Evolutionary conservation across 2,113 vertebrate genomes (phyloP).

Genomic region (Hydrochoerus hydrochaeris): DNA sequence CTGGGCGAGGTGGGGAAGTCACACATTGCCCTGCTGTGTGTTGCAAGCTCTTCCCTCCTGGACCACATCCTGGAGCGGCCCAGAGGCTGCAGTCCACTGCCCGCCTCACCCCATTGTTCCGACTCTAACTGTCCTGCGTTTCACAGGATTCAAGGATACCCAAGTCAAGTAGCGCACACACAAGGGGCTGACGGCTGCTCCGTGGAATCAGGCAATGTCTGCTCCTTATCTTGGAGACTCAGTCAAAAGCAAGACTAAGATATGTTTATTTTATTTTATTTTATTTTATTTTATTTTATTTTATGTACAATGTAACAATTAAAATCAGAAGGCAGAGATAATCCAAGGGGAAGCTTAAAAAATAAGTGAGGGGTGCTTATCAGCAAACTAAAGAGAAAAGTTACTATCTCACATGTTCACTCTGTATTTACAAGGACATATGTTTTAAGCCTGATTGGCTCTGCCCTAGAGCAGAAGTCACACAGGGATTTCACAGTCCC

Average conservation of each 20-base stretch:
- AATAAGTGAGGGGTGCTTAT: background rate
- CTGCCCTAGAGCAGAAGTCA: background rate
- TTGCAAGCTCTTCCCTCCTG: background rate
- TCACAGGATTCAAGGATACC: background rate
- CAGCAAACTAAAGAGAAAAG: slow-evolving; percentile 48
- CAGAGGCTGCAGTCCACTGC: background rate
- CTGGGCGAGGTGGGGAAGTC: background rate
- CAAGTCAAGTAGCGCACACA: background rate
- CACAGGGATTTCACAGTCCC: background rate
- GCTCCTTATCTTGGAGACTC: background rate
- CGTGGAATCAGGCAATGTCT: background rate
- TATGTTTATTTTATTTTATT: background rate
- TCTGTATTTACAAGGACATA: background rate
- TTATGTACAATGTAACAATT: background rate
- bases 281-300: background rate
- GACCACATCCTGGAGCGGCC: background rate
- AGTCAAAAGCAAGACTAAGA: slow-evolving; percentile 17
- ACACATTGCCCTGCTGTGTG: background rate
- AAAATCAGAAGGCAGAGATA: slow-evolving; percentile 21
- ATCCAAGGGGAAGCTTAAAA: background rate
- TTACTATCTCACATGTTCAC: background rate
- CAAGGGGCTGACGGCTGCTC: background rate
- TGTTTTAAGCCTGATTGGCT: background rate
- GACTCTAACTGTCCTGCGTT: background rate
- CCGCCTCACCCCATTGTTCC: background rate